Evolutionary conservation across 2,113 vertebrate genomes (phyloP).

Genomic region (Gyps fulvus): DNA sequence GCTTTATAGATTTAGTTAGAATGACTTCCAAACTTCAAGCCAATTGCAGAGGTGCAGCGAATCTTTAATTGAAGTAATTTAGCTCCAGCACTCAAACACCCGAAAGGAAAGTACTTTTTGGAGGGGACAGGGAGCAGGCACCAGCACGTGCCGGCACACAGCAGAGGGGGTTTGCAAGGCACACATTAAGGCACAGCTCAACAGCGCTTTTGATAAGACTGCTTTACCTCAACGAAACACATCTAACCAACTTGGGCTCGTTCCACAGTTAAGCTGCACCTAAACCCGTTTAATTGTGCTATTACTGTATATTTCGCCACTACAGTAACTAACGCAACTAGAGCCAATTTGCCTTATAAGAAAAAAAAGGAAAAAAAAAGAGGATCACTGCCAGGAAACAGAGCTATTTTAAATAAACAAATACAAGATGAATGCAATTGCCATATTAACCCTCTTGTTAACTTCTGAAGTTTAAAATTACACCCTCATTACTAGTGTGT

Average conservation of each 20-base stretch:
- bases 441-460: slow-evolving; percentile 51
- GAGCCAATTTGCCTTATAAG: slow-evolving; percentile 7
- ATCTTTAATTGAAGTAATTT: not conserved
- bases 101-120: not conserved
- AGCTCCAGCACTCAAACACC: not conserved
- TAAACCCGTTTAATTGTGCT: not conserved
- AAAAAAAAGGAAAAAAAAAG: not conserved
- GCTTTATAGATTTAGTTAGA: not conserved
- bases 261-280: not conserved
- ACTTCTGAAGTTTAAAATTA: slow-evolving; percentile 64
- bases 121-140: not conserved
- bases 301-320: not conserved
- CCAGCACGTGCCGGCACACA: not conserved
- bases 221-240: not conserved
- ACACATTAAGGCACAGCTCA: not conserved
- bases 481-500: slow-evolving; percentile 34
- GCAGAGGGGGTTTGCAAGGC: not conserved
- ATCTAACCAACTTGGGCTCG: not conserved
- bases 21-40: not conserved
- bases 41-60: not conserved
- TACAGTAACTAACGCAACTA: not conserved
- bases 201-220: not conserved
- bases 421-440: slow-evolving; percentile 61
- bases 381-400: slow-evolving; percentile 47
- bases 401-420: slow-evolving; percentile 54